Percentiles rank a stretch among this genome's conserved stretches.
Evolutionary conservation across 2,797 vertebrate genomes (phyloP).

Genomic region (Choloepus didactylus): DNA sequence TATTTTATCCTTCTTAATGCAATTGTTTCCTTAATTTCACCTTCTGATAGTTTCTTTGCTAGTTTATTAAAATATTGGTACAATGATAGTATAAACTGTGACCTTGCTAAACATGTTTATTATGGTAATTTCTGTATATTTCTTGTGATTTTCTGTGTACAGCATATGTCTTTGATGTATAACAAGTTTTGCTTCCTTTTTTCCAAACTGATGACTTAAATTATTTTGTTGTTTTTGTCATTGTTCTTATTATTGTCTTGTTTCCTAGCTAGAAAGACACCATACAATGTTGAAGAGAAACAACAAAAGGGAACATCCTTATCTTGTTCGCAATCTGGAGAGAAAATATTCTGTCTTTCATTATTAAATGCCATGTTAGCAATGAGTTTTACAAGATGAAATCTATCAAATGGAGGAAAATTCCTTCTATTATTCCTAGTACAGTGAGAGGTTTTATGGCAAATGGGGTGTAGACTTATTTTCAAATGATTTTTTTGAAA

Average conservation of each 20-base stretch:
- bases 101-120: too few species aligned
- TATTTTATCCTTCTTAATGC: neutral
- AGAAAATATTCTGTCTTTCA: neutral
- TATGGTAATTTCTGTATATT: neutral
- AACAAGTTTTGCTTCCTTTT: too few species aligned
- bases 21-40: neutral
- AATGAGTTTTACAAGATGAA: too few species aligned
- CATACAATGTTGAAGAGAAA: neutral
- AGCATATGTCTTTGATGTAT: neutral
- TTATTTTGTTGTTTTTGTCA: neutral
- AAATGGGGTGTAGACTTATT: neutral
- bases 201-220: too few species aligned
- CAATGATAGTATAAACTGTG: too few species aligned
- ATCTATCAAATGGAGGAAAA: too few species aligned
- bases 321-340: neutral
- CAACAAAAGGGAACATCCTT: neutral
- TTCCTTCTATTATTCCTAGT: too few species aligned
- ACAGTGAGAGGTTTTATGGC: neutral
- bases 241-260: neutral
- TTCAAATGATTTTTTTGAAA: neutral
- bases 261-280: neutral
- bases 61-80: too few species aligned
- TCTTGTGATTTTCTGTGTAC: neutral
- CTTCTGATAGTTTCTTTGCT: neutral
- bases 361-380: too few species aligned